phyloP scores from a whole-genome alignment of 92 coral and sea anemone species.

The Phenganax stokvisi region DNA sequence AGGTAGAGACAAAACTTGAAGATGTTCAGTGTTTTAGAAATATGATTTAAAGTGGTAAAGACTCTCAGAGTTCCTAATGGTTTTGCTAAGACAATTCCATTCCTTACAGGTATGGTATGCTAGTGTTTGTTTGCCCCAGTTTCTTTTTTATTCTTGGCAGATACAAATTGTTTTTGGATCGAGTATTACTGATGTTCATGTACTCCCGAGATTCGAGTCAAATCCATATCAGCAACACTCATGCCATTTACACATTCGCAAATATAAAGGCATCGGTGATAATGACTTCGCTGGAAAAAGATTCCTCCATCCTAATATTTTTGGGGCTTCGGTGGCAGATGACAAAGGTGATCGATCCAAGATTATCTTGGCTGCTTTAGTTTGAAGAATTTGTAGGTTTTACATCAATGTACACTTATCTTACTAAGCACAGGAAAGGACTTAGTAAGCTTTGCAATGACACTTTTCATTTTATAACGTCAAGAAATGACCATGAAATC shows the following conservation, averaged over 20 bases:
- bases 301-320: neutral
- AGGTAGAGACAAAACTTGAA: too few relatives aligned
- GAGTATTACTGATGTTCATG: neutral
- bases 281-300: too few relatives aligned
- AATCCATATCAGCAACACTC: neutral
- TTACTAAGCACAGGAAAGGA: too few relatives aligned
- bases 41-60: too few relatives aligned
- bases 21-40: conserved; percentile 10
- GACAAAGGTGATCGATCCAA: neutral
- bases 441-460: too few relatives aligned
- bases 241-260: conserved; percentile 2
- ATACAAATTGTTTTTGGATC: too few relatives aligned
- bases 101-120: conserved; percentile 14
- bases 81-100: conserved; percentile 5
- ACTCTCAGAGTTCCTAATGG: too few relatives aligned
- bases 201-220: neutral
- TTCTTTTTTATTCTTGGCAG: conserved; percentile 6
- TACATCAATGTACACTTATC: conserved; percentile 2
- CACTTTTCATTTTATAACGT: too few relatives aligned
- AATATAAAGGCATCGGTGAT: conserved; percentile 9
- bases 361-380: too few relatives aligned
- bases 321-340: neutral
- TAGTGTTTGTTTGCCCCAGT: conserved; percentile 1
- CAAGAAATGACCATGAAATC: too few relatives aligned
- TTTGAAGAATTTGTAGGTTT: neutral